Evolutionary conservation across 2,888 invertebrate species (phyloP).

Genomic region (Synanthedon myopaeformis): DNA sequence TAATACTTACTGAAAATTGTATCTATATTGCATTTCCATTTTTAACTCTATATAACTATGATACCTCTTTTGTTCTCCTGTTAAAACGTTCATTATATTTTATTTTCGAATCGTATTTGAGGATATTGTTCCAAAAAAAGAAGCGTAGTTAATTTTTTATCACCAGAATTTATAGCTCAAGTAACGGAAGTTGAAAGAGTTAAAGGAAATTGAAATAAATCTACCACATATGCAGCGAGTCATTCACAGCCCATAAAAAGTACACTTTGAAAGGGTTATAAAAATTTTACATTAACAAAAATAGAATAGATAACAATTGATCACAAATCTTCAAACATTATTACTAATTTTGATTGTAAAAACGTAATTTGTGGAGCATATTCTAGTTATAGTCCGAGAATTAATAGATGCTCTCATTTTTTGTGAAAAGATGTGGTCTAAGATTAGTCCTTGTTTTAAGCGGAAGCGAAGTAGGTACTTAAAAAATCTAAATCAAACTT

Average conservation of each 20-base stretch:
- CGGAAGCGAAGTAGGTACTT: too few relatives aligned
- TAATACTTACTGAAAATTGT: too few relatives aligned
- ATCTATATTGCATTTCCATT: too few relatives aligned
- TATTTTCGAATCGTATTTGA: conserved; percentile 7
- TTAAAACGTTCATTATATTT: too few relatives aligned
- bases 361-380: too few relatives aligned
- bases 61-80: too few relatives aligned
- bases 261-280: conserved; percentile 48
- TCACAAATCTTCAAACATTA: neutral
- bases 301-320: conserved; percentile 23
- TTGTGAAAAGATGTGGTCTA: too few relatives aligned
- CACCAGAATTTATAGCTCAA: conserved; percentile 41
- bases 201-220: conserved; percentile 61
- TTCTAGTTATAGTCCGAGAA: too few relatives aligned
- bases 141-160: conserved; percentile 50
- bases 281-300: conserved; percentile 38
- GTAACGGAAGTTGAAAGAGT: conserved; percentile 56
- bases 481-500: too few relatives aligned
- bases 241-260: conserved; percentile 59
- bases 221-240: conserved; percentile 59
- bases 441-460: too few relatives aligned
- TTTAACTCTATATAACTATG: too few relatives aligned
- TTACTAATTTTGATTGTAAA: neutral
- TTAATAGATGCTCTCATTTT: too few relatives aligned
- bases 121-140: conserved; percentile 33